Evolutionary conservation across 2,113 vertebrate species (phyloP).

Genomic region (Amia ocellicauda): DNA sequence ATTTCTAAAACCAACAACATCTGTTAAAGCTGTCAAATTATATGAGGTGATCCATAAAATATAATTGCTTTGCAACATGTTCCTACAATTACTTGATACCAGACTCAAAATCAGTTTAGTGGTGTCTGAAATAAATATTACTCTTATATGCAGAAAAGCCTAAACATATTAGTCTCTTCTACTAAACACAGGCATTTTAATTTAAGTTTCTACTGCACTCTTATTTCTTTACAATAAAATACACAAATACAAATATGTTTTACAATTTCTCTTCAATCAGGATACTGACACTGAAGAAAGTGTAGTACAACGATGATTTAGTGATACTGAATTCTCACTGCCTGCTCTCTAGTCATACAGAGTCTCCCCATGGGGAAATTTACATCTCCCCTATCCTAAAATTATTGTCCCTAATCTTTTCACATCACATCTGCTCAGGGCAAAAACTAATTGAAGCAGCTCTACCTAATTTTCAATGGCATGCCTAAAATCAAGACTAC

Average conservation of each 20-base stretch:
- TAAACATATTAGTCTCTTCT: no score
- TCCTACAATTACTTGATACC: not conserved
- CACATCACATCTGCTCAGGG: not conserved
- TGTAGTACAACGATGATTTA: no score
- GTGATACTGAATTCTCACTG: no score
- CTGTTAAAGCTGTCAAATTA: conserved; percentile 4
- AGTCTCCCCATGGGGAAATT: not conserved
- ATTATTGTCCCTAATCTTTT: not conserved
- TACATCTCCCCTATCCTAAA: not conserved
- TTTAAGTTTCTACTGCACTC: no score
- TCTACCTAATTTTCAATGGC: not conserved
- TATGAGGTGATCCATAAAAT: conserved; percentile 4
- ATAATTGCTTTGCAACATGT: conserved; percentile 15
- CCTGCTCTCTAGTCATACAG: not conserved
- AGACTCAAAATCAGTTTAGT: not conserved
- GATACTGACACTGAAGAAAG: not conserved
- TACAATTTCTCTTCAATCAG: no score
- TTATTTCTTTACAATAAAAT: no score
- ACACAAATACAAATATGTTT: no score
- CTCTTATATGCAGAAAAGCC: not conserved
- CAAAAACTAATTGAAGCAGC: not conserved
- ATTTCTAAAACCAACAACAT: conserved; percentile 11
- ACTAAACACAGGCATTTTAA: no score
- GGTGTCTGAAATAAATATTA: conserved; percentile 2
- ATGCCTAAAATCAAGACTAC: not conserved